phyloP scores from a whole-genome alignment of 1,140 invertebrate species.

The Grapholita molesta region DNA sequence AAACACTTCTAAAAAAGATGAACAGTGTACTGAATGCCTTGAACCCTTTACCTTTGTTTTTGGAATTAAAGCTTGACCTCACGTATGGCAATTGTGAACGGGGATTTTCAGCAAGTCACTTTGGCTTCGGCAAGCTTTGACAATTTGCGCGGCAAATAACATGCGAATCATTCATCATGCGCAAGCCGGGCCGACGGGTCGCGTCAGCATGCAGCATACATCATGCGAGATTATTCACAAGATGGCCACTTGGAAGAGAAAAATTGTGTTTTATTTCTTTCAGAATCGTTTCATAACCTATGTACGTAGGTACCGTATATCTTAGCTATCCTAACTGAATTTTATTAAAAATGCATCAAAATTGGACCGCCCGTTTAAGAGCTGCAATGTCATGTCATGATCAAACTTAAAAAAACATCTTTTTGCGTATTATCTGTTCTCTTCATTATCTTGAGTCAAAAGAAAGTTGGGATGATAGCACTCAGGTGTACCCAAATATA shows the following conservation, averaged over 20 bases:
- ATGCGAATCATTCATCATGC: background rate
- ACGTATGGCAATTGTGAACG: background rate
- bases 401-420: too few relatives aligned
- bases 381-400: too few relatives aligned
- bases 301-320: too few relatives aligned
- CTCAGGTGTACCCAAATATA: too few relatives aligned
- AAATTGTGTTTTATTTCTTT: slow-evolving; percentile 18
- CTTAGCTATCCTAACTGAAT: too few relatives aligned
- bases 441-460: too few relatives aligned
- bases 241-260: background rate
- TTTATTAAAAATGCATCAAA: too few relatives aligned
- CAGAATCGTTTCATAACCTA: too few relatives aligned
- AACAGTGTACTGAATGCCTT: background rate
- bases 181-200: background rate
- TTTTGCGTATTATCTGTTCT: too few relatives aligned
- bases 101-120: background rate
- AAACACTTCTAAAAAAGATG: too few relatives aligned
- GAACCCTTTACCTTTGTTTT: background rate
- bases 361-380: too few relatives aligned
- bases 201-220: slow-evolving; percentile 20
- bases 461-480: too few relatives aligned
- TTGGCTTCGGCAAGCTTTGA: background rate
- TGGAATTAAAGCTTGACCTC: background rate
- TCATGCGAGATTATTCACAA: slow-evolving; percentile 29
- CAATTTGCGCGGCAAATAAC: background rate